Evolutionary conservation across 2,888 invertebrate species (phyloP), one percentile per base, ranked within the genome.

Genomic region (Notodonta dromedarius): DNA sequence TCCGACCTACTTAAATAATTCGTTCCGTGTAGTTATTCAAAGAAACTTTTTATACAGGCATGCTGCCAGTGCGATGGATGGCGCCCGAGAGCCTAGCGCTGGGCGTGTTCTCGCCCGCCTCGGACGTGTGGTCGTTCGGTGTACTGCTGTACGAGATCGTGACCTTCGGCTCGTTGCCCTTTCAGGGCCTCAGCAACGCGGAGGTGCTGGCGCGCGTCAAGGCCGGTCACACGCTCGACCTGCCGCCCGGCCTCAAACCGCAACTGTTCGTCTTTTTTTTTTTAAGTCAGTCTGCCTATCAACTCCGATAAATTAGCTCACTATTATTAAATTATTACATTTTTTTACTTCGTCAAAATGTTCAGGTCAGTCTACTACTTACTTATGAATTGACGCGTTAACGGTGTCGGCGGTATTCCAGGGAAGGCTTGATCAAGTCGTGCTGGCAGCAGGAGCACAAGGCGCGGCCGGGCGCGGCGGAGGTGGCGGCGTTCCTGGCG

Each of bases 21-120:
- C 35, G 2, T 48, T 48, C 13, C 11, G 13, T 48, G 13, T 48
- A 11, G 13, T 12, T 5, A 39, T 39, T 39, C 39, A 3, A 7
- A 8, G 39, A 39, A 9, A 40, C 40, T 5, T 44, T 44, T 12
- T 66, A 9, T 16, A 2, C 56, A 56, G 56, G 97, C 82, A 96
- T 97, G 96, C 89, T 98, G 71, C 98, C 98, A 0, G 97, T 98
- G 9, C 94, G 98, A 66, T 98, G 98, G 98, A 98, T 98, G 98
- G 96, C 98, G 0, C 98, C 98, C 0, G 98, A 98, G 89, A 96
- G 97, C 73, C 90, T 98, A 14, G 95, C 95, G 4, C 93, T 96
- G 35, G 98, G 98, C 12, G 94, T 97, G 60, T 98, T 98, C 86
- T 97, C 97, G 0, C 95, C 97, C 24, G 96, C 96, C 48, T 97